These are phyloP conservation scores for Aphelocoma californica DNA, from an alignment of 2,797 vertebrate genomes.

Conservation along the genomic window DNA sequence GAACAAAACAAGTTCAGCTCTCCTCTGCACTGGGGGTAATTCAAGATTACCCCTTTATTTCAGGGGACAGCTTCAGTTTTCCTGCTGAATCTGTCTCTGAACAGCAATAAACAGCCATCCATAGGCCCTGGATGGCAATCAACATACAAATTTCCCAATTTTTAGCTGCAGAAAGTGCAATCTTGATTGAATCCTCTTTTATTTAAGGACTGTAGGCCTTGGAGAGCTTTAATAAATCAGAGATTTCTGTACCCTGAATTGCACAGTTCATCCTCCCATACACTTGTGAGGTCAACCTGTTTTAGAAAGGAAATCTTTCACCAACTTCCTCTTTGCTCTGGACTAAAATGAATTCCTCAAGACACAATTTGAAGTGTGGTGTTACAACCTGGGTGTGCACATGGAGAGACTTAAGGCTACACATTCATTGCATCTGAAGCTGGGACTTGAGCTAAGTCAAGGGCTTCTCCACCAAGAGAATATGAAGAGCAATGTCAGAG, in stretches of 20 bases:
- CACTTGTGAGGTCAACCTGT: not conserved
- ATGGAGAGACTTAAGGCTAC: not conserved
- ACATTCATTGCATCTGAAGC: not conserved
- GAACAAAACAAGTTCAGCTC: not conserved
- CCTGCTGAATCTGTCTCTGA: not conserved
- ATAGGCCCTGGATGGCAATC: not conserved
- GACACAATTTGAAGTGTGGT: fast-evolving
- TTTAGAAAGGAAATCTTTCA: not conserved
- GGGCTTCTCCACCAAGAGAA: not conserved
- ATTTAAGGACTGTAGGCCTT: not conserved
- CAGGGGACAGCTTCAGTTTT: not conserved
- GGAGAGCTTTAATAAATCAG: constrained; percentile 2
- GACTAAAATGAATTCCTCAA: not conserved
- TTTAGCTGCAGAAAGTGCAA: not conserved
- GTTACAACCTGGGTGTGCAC: not conserved
- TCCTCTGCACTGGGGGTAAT: not conserved
- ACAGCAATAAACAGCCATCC: not conserved
- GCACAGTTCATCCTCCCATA: not conserved
- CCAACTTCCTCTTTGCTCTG: not conserved
- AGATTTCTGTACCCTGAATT: not conserved
- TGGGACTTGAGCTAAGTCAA: not conserved
- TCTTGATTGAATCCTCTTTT: not conserved
- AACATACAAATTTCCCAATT: not conserved
- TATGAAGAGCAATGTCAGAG: not conserved
- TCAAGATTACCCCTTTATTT: not conserved